Evolutionary conservation across 2,797 vertebrate species (phyloP).

Genomic region (Crypturellus tataupa): DNA sequence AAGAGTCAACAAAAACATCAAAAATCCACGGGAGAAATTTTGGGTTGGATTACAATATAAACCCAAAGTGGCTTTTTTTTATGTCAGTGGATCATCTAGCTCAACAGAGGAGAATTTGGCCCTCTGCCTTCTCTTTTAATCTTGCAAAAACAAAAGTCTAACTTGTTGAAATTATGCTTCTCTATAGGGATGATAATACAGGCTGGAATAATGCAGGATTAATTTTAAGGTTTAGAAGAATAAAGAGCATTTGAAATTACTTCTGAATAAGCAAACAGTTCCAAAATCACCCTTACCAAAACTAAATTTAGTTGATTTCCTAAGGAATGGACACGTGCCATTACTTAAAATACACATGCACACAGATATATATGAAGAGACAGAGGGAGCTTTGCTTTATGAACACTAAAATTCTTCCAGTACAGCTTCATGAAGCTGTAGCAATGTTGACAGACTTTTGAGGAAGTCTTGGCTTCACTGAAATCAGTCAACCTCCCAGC

Average conservation of each 20-base stretch:
- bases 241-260: background rate
- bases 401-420: background rate
- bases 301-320: background rate
- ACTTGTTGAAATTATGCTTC: background rate
- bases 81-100: background rate
- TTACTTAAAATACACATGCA: background rate
- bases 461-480: background rate
- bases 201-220: background rate
- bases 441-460: background rate
- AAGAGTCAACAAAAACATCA: background rate
- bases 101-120: background rate
- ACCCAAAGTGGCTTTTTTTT: background rate
- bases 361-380: background rate
- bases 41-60: slow-evolving; percentile 1
- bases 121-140: slow-evolving; percentile 44
- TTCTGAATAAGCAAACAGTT: background rate
- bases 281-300: slow-evolving; percentile 26
- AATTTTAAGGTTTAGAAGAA: slow-evolving; percentile 13
- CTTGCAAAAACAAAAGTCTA: background rate
- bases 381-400: background rate
- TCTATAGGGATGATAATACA: background rate
- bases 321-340: background rate
- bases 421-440: background rate
- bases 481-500: background rate
- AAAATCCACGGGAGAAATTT: background rate